Evolutionary conservation across 2,797 vertebrate genomes (phyloP).

Genomic region (Enteromius unitaeniatus): DNA sequence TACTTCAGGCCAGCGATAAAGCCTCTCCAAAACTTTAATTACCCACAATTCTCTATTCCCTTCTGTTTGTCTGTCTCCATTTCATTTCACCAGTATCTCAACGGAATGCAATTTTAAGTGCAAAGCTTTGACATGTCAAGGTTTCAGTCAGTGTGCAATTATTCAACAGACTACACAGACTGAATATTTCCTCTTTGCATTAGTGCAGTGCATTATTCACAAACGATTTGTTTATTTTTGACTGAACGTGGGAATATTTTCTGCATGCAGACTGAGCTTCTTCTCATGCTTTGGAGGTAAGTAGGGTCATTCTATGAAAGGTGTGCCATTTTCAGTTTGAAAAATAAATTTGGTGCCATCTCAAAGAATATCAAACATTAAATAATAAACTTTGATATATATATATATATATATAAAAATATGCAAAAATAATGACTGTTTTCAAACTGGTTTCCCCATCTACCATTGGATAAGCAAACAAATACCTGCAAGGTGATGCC

Average conservation of each 20-base stretch:
- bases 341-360: neutral
- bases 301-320: constrained; percentile 3
- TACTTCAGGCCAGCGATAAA: constrained; percentile 55
- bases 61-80: constrained; percentile 14
- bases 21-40: constrained; percentile 56
- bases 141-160: neutral
- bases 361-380: neutral
- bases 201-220: neutral
- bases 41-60: constrained; percentile 43
- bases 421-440: neutral
- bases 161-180: constrained; percentile 22
- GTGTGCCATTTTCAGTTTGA: neutral
- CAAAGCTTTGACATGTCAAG: constrained; percentile 28
- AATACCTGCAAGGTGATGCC: neutral
- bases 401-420: neutral
- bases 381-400: neutral
- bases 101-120: constrained; percentile 35
- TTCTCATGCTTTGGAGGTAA: neutral
- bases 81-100: constrained; percentile 22
- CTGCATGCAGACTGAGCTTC: neutral
- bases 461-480: neutral
- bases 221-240: constrained; percentile 20
- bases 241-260: constrained; percentile 34
- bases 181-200: constrained; percentile 21
- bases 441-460: neutral